Percentiles rank a stretch among this genome's conserved stretches.
Evolutionary conservation across 2,888 invertebrate genomes (phyloP).

Genomic region (Aporophyla lueneburgensis): DNA sequence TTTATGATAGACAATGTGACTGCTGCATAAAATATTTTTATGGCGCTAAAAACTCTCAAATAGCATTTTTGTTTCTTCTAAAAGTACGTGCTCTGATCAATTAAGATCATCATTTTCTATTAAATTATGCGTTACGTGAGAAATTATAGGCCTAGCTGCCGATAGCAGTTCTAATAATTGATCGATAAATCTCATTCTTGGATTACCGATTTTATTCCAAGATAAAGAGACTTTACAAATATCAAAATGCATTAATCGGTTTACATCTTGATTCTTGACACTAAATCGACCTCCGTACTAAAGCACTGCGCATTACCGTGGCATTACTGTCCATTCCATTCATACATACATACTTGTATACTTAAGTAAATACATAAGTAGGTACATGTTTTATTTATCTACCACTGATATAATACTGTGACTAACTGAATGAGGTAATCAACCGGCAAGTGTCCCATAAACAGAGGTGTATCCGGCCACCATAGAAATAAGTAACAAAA

Average conservation of each 20-base stretch:
- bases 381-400: conserved; percentile 45
- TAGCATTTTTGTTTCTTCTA: not conserved
- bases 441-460: conserved; percentile 53
- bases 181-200: not conserved
- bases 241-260: conserved; percentile 1
- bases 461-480: conserved; percentile 60
- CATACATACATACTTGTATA: conserved; percentile 19
- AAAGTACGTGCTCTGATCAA: not conserved
- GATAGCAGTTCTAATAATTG: conserved; percentile 2
- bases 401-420: conserved; percentile 34
- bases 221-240: not conserved
- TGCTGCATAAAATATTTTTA: conserved; percentile 17
- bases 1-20: conserved; percentile 5
- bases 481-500: conserved; percentile 60
- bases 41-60: not conserved
- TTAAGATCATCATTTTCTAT: not conserved
- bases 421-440: conserved; percentile 58
- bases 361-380: conserved; percentile 11
- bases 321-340: conserved; percentile 39
- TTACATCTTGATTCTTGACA: conserved; percentile 4
- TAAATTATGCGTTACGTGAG: not conserved
- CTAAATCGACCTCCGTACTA: conserved; percentile 11
- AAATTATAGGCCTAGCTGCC: not conserved
- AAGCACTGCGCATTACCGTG: conserved; percentile 50
- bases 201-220: not conserved